These are phyloP conservation scores for Macrocentrus cingulum DNA, from an alignment of 1,140 invertebrate species.

Conservation along the genomic window DNA sequence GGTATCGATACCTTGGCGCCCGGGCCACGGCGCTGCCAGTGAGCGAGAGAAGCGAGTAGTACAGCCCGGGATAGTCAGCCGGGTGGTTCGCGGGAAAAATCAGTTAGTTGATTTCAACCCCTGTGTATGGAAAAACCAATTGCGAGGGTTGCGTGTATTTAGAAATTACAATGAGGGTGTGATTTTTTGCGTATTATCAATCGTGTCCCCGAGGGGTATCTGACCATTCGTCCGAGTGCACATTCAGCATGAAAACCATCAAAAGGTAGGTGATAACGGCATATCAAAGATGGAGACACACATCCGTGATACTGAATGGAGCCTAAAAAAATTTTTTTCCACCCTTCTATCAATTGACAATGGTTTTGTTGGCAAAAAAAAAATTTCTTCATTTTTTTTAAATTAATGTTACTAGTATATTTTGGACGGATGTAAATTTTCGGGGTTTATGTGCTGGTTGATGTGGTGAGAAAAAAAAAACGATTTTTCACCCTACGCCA, in stretches of 20 bases:
- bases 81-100: conserved; percentile 31
- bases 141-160: not conserved
- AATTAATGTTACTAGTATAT: too few relatives aligned
- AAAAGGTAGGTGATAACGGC: conserved; percentile 42
- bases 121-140: too few relatives aligned
- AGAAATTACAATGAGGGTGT: not conserved
- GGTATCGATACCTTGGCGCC: conserved; percentile 29
- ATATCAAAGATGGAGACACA: conserved; percentile 27
- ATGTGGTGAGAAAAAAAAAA: not conserved
- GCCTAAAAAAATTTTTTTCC: too few relatives aligned
- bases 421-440: too few relatives aligned
- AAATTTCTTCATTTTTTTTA: too few relatives aligned
- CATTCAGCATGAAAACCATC: conserved; percentile 41
- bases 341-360: too few relatives aligned
- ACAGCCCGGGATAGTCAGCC: conserved; percentile 50
- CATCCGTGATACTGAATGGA: conserved; percentile 39
- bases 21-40: conserved; percentile 24
- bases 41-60: conserved; percentile 44
- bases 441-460: too few relatives aligned
- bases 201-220: conserved; percentile 18
- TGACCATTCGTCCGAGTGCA: conserved; percentile 22
- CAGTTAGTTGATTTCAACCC: conserved; percentile 1
- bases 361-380: too few relatives aligned
- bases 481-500: not conserved
- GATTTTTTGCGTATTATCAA: conserved; percentile 16